These are phyloP conservation scores for Meloe dianella DNA, from an alignment of 2,888 invertebrate species.

Conservation along the genomic window DNA sequence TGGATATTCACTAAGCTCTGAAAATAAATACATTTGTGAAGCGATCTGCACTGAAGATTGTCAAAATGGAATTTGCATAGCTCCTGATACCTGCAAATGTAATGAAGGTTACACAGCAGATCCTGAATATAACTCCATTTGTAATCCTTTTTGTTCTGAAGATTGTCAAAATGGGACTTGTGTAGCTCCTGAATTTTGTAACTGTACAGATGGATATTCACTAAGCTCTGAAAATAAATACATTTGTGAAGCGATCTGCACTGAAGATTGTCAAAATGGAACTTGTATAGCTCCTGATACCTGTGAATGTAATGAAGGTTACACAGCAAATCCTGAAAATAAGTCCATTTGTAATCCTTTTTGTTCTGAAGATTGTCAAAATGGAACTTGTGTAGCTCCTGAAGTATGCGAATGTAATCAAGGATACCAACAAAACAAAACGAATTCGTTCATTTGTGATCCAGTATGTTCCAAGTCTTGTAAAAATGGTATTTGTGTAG, in stretches of 20 bases:
- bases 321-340: background rate
- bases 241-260: too few species aligned
- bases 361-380: conserved; percentile 23
- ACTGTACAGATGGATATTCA: too few species aligned
- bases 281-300: too few species aligned
- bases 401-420: too few species aligned
- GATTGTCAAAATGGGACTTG: conserved; percentile 15
- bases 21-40: too few species aligned
- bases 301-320: background rate
- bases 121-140: background rate
- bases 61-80: too few species aligned
- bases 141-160: conserved; percentile 12
- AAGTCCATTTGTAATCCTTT: background rate
- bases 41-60: too few species aligned
- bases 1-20: too few species aligned
- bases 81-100: background rate
- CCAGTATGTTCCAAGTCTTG: conserved; percentile 17
- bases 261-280: too few species aligned
- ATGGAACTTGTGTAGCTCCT: too few species aligned
- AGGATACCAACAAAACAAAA: background rate
- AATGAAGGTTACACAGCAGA: background rate
- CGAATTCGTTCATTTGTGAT: conserved; percentile 29
- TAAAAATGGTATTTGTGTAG: conserved; percentile 28
- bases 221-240: too few species aligned
- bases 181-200: too few species aligned